Base-by-base conservation (phyloP, 2,797 vertebrate genomes). In the Chelmon rostratus region DNA sequence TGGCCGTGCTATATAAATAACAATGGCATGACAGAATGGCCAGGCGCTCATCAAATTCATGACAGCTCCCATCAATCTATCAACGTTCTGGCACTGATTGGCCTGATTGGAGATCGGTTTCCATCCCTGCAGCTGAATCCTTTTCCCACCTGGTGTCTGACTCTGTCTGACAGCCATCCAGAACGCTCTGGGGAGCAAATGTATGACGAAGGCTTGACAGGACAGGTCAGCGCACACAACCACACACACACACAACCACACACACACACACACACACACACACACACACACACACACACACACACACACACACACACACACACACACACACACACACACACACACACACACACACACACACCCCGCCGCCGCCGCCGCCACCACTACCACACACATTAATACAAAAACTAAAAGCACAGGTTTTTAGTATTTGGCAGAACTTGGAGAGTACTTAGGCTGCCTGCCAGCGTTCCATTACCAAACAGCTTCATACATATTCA, bases 1-100 rank as follows among this genome's bases (percentile, higher is more conserved):
- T 5, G 56, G 65, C 68, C 11, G 12, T 13, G 59, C 80, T 91
- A 66, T 67, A 88, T 85, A 93, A 94, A 94, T 89, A 94, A 91
- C 82, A 86, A 89, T 46, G 69, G 89, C 79, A 83, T 83, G 91
- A 84, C 83, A 85, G 77, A 81, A 81, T 23, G 68, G 76, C 82
- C 63, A 52, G 81, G 79, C 85, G 80, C 91, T 92, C 89, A 91
- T 94, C 91, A 91, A 83, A 85, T 53, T 78, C 75, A 44, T 90
- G 91, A 90, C 92, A 91, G 90, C 88, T 83, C 84, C 84, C 93
- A 92, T 95, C 91, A 93, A 91, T 95, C 92, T 90, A 89, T 94
- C 93, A 91, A 54, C 62, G 23, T 77, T 79, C 76, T 87, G 84
- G 83, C 86, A 58, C 88, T 82, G 89, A 92, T 89, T 91, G 87